Evolutionary conservation across 2,113 vertebrate genomes (phyloP), one percentile per base, ranked within the genome.

Genomic region (Hydrolagus affinis): DNA sequence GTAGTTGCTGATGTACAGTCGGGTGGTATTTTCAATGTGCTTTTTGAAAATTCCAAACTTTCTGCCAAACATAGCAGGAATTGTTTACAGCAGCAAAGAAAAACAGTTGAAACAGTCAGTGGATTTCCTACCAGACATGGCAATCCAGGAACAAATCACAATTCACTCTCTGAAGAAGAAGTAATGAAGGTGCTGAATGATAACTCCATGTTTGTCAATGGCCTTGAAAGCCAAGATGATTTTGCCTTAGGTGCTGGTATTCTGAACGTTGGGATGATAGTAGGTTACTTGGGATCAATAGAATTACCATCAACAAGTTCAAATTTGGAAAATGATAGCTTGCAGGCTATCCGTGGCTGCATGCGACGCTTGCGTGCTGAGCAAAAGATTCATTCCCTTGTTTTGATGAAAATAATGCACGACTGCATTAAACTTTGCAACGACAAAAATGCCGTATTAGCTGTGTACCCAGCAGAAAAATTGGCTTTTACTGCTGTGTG

Each of bases 1-100:
- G 98, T 99, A 0, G 97, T 98, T 19, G 97, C 97, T 1, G 98
- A 99, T 88, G 92, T 99, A 92, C 97, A 97, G 88, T 98, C 98
- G 0, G 98, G 98, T 6, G 96, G 96, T 0, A 99, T 99, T 87
- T 96, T 99, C 85, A 97, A 90, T 89, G 98, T 99, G 98, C 97
- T 99, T 86, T 97, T 99, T 86, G 97, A 98, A 86, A 97, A 92
- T 87, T 95, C 97, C 17, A 89, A 90, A 71, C 92, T 95, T 70
- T 95, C 94, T 9, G 91, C 94, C 25, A 91, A 93, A 85, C 93
- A 92, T 59, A 88, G 92, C 0, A 96, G 96, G 87, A 95, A 92
- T 73, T 86, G 25, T 77, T 86, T 78, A 10, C 86, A 88, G 59
- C 96, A 96, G 77, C 94, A 93, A 2, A 91, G 93, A 0, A 94